Evolutionary conservation across 2,888 invertebrate species (phyloP).

Genomic region (Erebia palarica): DNA sequence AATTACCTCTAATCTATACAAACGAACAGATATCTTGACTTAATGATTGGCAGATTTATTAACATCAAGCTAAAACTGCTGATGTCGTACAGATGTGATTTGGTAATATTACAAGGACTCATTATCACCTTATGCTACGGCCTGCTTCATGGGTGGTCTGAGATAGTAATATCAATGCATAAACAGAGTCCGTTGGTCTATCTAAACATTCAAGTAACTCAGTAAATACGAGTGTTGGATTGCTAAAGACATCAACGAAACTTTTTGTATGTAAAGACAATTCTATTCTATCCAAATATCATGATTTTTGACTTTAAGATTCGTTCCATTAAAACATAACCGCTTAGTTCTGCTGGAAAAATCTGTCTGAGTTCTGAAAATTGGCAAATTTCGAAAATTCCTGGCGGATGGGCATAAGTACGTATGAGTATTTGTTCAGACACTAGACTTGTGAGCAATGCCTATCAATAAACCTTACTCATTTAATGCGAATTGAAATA

Average conservation of each 20-base stretch:
- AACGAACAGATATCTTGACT: not conserved
- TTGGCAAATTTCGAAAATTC: too few species aligned
- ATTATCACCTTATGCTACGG: not conserved
- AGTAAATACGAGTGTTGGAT: too few species aligned
- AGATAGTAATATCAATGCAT: not conserved
- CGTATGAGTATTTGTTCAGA: not conserved
- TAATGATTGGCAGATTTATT: slow-evolving; percentile 1
- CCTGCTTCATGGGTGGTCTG: not conserved
- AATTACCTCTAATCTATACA: not conserved
- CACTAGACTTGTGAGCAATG: not conserved
- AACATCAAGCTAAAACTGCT: not conserved
- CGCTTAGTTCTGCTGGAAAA: too few species aligned
- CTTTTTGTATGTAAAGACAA: too few species aligned
- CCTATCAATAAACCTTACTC: not conserved
- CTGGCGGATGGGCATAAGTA: too few species aligned
- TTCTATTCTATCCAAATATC: too few species aligned
- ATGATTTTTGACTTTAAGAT: too few species aligned
- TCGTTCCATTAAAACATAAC: too few species aligned
- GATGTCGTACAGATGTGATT: not conserved
- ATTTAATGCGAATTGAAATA: not conserved
- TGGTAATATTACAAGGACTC: not conserved
- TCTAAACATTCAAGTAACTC: too few species aligned
- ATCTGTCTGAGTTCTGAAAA: too few species aligned
- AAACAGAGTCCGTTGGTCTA: not conserved
- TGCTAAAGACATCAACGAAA: too few species aligned